These are phyloP conservation scores for Cotesia glomerata DNA, from an alignment of 1,140 invertebrate species.

Conservation along the genomic window DNA sequence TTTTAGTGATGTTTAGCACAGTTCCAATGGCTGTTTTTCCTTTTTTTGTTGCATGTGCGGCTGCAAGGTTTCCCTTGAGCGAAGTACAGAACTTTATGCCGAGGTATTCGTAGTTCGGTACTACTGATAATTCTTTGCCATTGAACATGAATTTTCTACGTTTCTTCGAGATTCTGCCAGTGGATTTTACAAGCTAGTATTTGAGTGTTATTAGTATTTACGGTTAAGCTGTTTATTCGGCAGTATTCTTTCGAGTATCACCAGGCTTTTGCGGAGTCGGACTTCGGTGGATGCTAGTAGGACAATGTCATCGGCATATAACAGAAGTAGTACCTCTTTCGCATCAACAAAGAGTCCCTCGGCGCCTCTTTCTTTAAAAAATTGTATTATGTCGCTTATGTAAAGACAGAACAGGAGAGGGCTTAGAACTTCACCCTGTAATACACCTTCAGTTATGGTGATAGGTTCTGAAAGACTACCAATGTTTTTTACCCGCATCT, in stretches of 20 bases:
- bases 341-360: background rate
- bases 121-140: constrained; percentile 19
- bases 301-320: constrained; percentile 33
- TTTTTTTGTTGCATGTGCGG: background rate
- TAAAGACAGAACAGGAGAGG: constrained; percentile 10
- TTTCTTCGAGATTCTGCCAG: constrained; percentile 10
- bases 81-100: constrained; percentile 18
- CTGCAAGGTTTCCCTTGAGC: background rate
- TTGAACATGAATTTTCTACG: constrained; percentile 12
- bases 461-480: background rate
- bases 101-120: constrained; percentile 30
- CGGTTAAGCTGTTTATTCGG: constrained; percentile 5
- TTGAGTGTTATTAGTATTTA: constrained; percentile 33
- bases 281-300: constrained; percentile 3
- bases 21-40: constrained; percentile 11
- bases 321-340: constrained; percentile 20
- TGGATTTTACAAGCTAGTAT: constrained; percentile 26
- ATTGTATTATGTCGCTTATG: background rate
- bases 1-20: background rate
- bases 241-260: constrained; percentile 23
- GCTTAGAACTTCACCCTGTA: background rate
- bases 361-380: background rate
- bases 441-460: background rate
- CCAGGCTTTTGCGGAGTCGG: constrained; percentile 13
- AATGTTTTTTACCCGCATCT: background rate